Evolutionary conservation across 2,797 vertebrate genomes (phyloP), one percentile per base, ranked within the genome.

Genomic region (Eospalax fontanierii): DNA sequence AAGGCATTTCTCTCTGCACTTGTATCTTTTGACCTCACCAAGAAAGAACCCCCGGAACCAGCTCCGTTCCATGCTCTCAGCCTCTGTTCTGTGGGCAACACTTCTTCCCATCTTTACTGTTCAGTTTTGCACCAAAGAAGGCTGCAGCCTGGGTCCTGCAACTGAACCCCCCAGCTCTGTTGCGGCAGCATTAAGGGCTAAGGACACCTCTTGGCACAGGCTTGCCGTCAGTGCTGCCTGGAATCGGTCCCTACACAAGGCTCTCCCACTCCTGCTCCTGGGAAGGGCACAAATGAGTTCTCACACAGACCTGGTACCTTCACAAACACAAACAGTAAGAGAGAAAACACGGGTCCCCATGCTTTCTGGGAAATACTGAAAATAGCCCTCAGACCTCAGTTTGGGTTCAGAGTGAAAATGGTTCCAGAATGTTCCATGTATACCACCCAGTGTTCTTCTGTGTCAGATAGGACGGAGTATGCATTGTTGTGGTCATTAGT

Each of bases 131-230:
- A 84, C 46, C 16, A 65, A 70, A 63, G 40, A 73, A 85, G 46
- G 8, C 22, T 8, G 4, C 10, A 59, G 75, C 35, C 1, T 0
- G 2, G 0, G 0, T 21, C 18, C 50, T 30, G 6, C 50, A 40
- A 71, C 54, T 66, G 33, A 54, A 61, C 15, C 54, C 68, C 50
- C 21, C 2, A n/a, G 68, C 12, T 21, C 38, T 22, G 8, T 14
- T 1, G 1, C n/a, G n/a, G n/a, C 10, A 5, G 18, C 50, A 10
- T 9, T 38, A 26, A 12, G 1, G 4, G 21, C 68, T 57, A 10
- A 21, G 0, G 0, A 12, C 1, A 12, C n/a, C 59, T 78, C 14
- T 0, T 43, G 40, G 7, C 9, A 0, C 33, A 65, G 9, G 6
- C 16, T 30, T 26, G 0, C 6, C 68, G 21, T 73, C 61, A 26